Evolutionary conservation across 2,888 invertebrate genomes (phyloP), one percentile per base, ranked within the genome.

Genomic region (Tortrix viridana): DNA sequence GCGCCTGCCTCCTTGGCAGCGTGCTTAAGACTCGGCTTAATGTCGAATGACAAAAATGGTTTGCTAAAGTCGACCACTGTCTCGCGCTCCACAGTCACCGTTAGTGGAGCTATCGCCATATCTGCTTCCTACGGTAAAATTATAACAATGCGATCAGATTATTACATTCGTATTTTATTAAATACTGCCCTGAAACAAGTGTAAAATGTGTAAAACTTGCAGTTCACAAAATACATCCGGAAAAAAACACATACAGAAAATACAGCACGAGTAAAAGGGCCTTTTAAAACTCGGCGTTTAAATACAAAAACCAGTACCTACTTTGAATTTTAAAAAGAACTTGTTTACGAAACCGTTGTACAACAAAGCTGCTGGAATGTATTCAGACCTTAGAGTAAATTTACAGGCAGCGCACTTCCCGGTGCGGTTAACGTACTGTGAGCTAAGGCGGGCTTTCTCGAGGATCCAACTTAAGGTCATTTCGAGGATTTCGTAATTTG

Each of bases 31-130:
- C 97, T 96, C 95, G 98, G 97, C 76, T 98, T 98, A 76, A 98
- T 96, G 64, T 99, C 98, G 65, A 99, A 95, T 4, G 98, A 97
- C 95, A 99, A 97, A 91, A 98, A 99, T 1, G 99, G 98, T 86
- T 98, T 98, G 81, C 97, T 98, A 90, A 99, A 99, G 87, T 99
- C 99, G 71, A 99, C 97, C 69, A 98, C 98, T 60, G 96, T 93
- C 88, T 99, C 98, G 26, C 99, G 93, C 79, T 97, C 97, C 16
- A 97, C 95, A 6, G 97, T 98, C 76, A 99, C 98, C 52, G 98
- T 98, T 89, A 99, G 94, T 14, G 99, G 97, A 6, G 98, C 98
- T 64, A 99, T 97, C 4, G 97, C 97, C 81, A 99, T 94, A 84
- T 99, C 98, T 19, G 97, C 98, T 90, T 98, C 98, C 98, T 98